Conservation (phyloP, 2,888 invertebrate species). For the Agrypnus murinus region DNA sequence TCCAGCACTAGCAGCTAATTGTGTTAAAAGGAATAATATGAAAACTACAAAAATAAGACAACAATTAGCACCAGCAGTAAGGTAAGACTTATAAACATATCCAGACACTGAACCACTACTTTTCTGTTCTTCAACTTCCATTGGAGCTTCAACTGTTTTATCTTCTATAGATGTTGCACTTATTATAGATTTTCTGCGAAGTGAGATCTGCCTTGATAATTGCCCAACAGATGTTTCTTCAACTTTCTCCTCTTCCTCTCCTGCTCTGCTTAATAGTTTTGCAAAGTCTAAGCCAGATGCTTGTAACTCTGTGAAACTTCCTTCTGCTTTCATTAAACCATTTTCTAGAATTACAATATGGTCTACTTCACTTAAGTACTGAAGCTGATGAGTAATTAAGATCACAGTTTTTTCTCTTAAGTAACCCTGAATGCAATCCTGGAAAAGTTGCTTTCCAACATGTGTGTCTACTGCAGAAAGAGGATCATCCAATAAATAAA, state of each 20-base stretch:
- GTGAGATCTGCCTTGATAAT: slow-evolving; percentile 37
- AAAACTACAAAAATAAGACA: slow-evolving; percentile 76
- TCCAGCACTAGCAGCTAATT: slow-evolving; percentile 81
- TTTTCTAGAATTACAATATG: slow-evolving; percentile 75
- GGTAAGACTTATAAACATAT: slow-evolving; percentile 80
- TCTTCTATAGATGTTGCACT: slow-evolving; percentile 70
- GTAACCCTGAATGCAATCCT: slow-evolving; percentile 77
- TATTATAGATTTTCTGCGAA: slow-evolving; percentile 73
- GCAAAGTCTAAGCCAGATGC: slow-evolving; percentile 84
- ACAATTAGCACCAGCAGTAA: slow-evolving; percentile 82
- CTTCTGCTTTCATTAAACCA: slow-evolving; percentile 75
- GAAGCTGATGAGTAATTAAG: slow-evolving; percentile 89
- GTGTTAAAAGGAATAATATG: slow-evolving; percentile 78
- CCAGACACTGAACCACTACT: slow-evolving; percentile 75
- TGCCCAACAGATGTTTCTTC: neutral
- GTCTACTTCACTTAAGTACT: slow-evolving; percentile 79
- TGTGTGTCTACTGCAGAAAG: slow-evolving; percentile 83
- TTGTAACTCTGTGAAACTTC: slow-evolving; percentile 76
- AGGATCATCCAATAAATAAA: slow-evolving; percentile 85
- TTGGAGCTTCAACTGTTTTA: slow-evolving; percentile 63
- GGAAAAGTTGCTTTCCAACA: slow-evolving; percentile 81
- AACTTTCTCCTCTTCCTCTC: neutral
- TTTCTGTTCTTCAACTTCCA: slow-evolving; percentile 74
- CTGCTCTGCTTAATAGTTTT: slow-evolving; percentile 64
- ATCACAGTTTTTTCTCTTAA: slow-evolving; percentile 82